phyloP scores from a whole-genome alignment of 2,888 invertebrate genomes.

The Athetis lepigone region DNA sequence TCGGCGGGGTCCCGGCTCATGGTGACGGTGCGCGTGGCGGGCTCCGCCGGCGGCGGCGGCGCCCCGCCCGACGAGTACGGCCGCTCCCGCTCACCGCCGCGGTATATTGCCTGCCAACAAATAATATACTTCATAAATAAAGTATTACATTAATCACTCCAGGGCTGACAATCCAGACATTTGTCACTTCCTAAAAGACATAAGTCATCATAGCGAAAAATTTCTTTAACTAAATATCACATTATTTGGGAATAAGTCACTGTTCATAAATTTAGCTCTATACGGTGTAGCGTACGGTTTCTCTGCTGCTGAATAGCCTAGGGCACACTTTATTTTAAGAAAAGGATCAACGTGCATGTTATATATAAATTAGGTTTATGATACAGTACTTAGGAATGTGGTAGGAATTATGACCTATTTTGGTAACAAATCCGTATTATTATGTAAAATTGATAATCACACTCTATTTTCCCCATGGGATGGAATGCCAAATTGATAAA shows the following conservation, averaged over 20 bases:
- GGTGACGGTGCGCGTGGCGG: constrained; percentile 95
- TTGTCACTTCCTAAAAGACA: constrained; percentile 3
- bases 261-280: constrained; percentile 6
- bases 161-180: not conserved
- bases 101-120: constrained; percentile 88
- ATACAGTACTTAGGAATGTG: no score
- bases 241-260: not conserved
- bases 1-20: constrained; percentile 96
- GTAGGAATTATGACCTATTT: not conserved
- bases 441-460: no score
- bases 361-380: no score
- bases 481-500: no score
- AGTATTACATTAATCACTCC: constrained; percentile 2
- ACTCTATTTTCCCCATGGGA: no score
- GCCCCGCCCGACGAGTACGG: constrained; percentile 90
- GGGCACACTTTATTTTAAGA: constrained; percentile 24
- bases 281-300: not conserved
- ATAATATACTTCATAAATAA: constrained; percentile 5
- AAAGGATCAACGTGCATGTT: constrained; percentile 45
- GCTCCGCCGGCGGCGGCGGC: constrained; percentile 93
- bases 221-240: not conserved
- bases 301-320: constrained; percentile 7
- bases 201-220: not conserved
- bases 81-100: constrained; percentile 88
- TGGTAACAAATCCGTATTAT: no score